Percentiles rank a stretch among this genome's conserved stretches.
Conservation (phyloP, 1,140 invertebrate species). For the Doryteuthis pealeii region DNA sequence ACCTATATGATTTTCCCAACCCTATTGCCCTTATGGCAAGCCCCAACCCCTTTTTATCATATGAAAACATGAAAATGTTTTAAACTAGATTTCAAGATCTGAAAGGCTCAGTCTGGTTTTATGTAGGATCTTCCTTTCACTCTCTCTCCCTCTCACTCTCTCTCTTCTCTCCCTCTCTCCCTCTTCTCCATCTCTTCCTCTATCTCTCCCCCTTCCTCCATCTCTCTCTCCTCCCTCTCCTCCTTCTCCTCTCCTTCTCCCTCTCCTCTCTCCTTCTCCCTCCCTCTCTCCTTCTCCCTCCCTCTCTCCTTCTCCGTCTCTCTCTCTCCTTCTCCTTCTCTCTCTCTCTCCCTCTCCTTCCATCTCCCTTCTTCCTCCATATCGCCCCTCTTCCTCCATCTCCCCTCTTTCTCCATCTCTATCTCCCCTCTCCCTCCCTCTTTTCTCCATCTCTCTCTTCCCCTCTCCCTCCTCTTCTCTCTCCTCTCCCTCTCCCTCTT, state of each 20-base stretch:
- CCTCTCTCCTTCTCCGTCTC: not conserved
- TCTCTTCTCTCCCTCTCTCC: not conserved
- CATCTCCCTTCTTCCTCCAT: not conserved
- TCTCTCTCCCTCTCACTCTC: not conserved
- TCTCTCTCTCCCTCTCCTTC: too few relatives aligned
- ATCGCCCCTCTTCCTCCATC: not conserved
- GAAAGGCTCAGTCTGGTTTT: too few relatives aligned
- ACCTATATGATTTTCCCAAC: too few relatives aligned
- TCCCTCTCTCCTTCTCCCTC: too few relatives aligned
- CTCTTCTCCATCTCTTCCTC: not conserved
- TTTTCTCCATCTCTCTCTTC: not conserved
- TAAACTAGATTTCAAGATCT: too few relatives aligned
- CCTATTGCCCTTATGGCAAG: too few relatives aligned
- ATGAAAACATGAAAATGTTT: too few relatives aligned
- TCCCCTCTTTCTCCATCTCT: not conserved
- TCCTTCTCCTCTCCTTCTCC: not conserved
- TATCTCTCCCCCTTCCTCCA: not conserved
- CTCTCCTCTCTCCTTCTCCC: not conserved
- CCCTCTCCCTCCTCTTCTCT: not conserved
- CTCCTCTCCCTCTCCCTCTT: not conserved
- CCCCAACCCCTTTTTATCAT: too few relatives aligned
- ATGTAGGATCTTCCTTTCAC: too few relatives aligned
- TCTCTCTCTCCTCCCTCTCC: not conserved
- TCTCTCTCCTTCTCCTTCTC: not conserved
- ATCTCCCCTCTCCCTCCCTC: not conserved